Base-by-base conservation (phyloP, 1,140 invertebrate species). In the Drosophila sp. region DNA sequence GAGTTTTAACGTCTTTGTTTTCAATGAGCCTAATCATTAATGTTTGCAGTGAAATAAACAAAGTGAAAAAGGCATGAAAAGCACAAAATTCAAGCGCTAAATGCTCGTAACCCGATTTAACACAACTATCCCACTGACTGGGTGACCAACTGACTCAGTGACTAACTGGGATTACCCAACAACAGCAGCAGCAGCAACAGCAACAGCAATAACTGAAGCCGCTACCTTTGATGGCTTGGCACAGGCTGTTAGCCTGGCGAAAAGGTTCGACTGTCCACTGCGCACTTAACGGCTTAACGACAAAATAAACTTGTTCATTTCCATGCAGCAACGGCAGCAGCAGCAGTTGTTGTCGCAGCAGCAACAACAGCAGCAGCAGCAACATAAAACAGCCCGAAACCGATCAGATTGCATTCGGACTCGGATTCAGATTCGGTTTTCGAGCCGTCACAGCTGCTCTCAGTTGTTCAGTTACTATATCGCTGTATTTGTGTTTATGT, bases 381-480 rank as follows among this genome's bases (percentile, higher is more conserved):
- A 25, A 11, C 70, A 74, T 80, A 70, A 70, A 65, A 16, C 41
- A 78, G 29, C 71, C 63, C 32, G 34, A 70, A 82, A 79, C 76
- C 72, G 72, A 83, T 89, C 79, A 67, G 76, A 89, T 83, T 84
- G 83, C 80, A 83, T 89, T 89, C 78, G 43, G 32, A 50, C 50
- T 75, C 58, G 32, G 41, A 50, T 67, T 75, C 58, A 50, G 58
- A n/a, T n/a, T n/a, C n/a, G n/a, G n/a, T n/a, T 43, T 62, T 70
- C 53, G 29, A 16, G 25, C 53, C 29, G 50, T 36, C 29, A 36
- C 50, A 53, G 50, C 50, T 53, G 50, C 50, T 36, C 50, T 53
- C 50, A 36, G 50, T 51, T 13, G n/a, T 3, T 29, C 41, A 43
- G 18, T 14, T 25, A 32, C 9, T 25, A 1, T 62, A 50, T 14